Percentiles rank a stretch among this genome's conserved stretches.
Conservation (phyloP, 2,113 vertebrate genomes). For the Megaceryle torquata region DNA sequence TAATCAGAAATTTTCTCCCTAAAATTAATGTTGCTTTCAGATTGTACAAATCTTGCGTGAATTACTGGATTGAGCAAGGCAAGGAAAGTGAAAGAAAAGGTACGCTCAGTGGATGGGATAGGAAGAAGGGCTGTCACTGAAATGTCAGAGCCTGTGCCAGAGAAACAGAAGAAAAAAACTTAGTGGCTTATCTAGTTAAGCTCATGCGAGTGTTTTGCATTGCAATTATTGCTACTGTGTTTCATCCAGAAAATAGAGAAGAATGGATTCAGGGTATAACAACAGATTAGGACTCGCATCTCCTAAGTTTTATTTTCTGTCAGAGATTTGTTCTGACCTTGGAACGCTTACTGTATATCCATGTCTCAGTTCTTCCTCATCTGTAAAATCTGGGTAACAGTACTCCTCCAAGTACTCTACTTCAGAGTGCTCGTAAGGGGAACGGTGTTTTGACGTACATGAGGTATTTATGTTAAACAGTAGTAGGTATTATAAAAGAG, state of each 20-base stretch:
- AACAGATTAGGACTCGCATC: not conserved
- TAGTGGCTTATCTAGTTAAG: not conserved
- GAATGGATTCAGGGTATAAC: not conserved
- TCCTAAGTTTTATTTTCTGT: not conserved
- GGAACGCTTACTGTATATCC: not conserved
- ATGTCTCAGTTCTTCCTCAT: not conserved
- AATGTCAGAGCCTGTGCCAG: not conserved
- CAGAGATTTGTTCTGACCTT: not conserved
- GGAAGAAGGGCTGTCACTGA: not conserved
- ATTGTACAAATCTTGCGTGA: not conserved
- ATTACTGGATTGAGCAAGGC: not conserved
- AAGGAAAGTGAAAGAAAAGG: not conserved
- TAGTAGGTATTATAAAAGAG: not conserved
- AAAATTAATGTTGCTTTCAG: not conserved
- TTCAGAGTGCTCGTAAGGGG: not conserved
- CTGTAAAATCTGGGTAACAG: not conserved
- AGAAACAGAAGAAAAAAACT: not conserved
- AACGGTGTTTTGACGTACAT: not conserved
- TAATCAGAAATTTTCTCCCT: not conserved
- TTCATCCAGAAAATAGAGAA: not conserved
- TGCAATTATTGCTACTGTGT: not conserved
- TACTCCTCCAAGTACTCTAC: not conserved
- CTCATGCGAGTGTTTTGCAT: not conserved
- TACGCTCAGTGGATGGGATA: not conserved
- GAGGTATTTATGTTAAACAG: not conserved